Conservation (phyloP, 2,797 vertebrate genomes). For the Momotus momota region DNA sequence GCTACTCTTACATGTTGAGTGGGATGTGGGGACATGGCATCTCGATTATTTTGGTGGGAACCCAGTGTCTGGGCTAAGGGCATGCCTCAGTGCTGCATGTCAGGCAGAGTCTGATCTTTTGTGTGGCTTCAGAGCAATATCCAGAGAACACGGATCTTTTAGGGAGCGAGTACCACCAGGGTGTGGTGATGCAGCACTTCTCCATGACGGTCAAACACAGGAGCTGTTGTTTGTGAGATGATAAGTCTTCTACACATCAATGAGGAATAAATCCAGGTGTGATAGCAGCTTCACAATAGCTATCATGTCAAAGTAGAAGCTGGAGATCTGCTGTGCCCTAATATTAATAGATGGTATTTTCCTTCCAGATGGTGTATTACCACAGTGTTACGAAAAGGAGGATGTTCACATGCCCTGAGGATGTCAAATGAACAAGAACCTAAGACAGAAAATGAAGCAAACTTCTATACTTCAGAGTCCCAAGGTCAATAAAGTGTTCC, state of each 20-base stretch:
- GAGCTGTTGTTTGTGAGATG: neutral
- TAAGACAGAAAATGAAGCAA: neutral
- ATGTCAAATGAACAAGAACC: neutral
- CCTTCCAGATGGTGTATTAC: neutral
- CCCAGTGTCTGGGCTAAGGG: neutral
- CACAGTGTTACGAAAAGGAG: neutral
- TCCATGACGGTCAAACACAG: rapidly evolving
- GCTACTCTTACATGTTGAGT: neutral
- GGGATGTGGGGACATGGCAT: neutral
- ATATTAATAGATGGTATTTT: neutral
- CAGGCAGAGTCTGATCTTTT: neutral
- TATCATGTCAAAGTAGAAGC: neutral
- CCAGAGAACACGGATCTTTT: neutral
- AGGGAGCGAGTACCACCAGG: neutral
- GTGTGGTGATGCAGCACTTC: neutral
- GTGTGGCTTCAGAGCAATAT: neutral
- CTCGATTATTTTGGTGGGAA: neutral
- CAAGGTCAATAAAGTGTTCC: neutral
- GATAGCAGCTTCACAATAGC: neutral
- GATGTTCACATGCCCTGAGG: neutral
- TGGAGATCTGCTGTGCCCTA: neutral
- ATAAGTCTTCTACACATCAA: neutral
- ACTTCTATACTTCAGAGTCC: neutral
- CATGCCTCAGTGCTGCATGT: rapidly evolving
- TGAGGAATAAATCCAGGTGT: neutral